Evolutionary conservation across 2,888 invertebrate genomes (phyloP).

Genomic region (Polydrusus cervinus): DNA sequence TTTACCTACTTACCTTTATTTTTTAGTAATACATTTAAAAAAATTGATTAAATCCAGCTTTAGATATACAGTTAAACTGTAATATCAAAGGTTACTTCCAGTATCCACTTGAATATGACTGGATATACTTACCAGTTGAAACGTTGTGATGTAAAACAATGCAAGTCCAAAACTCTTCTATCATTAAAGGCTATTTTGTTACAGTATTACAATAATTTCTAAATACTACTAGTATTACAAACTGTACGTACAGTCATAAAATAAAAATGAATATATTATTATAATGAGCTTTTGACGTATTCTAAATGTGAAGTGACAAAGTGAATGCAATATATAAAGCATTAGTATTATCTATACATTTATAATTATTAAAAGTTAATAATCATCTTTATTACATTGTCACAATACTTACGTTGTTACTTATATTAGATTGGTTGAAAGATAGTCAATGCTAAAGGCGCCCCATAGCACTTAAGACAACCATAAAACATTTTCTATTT

Average conservation of each 20-base stretch:
- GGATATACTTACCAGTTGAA: too few relatives aligned
- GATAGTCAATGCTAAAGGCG: conserved; percentile 25
- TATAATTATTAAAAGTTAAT: conserved; percentile 29
- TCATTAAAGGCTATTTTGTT: too few relatives aligned
- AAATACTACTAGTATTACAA: neutral
- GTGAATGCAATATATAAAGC: conserved; percentile 8
- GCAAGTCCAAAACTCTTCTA: too few relatives aligned
- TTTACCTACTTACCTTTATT: too few relatives aligned
- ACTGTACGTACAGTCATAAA: neutral
- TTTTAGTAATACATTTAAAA: too few relatives aligned
- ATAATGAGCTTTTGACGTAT: conserved; percentile 3
- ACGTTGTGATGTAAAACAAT: too few relatives aligned
- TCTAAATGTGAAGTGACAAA: conserved; percentile 22
- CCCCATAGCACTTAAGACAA: conserved; percentile 29
- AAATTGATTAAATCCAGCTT: neutral
- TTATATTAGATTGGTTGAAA: conserved; percentile 7
- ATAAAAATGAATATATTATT: neutral
- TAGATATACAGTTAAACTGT: too few relatives aligned
- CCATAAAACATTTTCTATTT: conserved; percentile 18
- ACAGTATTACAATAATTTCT: neutral
- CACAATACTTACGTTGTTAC: conserved; percentile 18
- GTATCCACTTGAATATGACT: too few relatives aligned
- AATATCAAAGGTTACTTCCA: too few relatives aligned
- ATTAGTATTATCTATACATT: conserved; percentile 9
- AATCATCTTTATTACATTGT: conserved; percentile 33